Percentiles rank a stretch among this genome's conserved stretches.
These are phyloP conservation scores for Bambusicola thoracicus DNA, from an alignment of 2,113 vertebrate genomes.

Conservation along the genomic window DNA sequence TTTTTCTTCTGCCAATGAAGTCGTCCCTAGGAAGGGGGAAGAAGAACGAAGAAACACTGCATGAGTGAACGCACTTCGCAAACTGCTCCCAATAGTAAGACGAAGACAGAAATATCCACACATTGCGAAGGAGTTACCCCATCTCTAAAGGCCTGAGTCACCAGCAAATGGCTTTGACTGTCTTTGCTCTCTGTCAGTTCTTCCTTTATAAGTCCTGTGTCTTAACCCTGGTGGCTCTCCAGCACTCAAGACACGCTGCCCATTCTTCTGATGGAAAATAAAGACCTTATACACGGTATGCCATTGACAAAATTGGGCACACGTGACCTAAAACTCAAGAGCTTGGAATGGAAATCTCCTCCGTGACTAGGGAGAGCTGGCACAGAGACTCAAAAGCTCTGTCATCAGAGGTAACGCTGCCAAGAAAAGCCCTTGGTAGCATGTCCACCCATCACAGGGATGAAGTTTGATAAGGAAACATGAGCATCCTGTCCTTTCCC, in stretches of 20 bases:
- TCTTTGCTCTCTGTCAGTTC: not conserved
- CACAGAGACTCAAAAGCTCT: not conserved
- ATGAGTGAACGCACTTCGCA: fast-evolving
- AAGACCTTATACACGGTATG: not conserved
- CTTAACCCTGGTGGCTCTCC: not conserved
- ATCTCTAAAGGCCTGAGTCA: not conserved
- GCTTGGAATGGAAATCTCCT: not conserved
- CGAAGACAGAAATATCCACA: not conserved
- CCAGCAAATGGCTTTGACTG: not conserved
- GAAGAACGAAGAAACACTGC: not conserved
- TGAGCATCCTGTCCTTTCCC: not conserved
- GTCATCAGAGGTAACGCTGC: not conserved
- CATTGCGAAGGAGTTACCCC: not conserved
- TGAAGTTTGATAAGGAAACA: not conserved
- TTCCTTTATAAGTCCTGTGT: not conserved
- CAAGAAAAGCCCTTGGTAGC: not conserved
- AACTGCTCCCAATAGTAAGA: not conserved
- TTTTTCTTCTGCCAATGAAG: slow-evolving; percentile 79
- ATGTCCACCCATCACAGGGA: not conserved
- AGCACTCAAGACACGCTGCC: not conserved
- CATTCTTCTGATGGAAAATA: not conserved
- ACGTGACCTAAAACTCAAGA: not conserved
- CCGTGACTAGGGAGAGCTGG: not conserved
- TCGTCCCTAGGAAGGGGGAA: slow-evolving; percentile 71
- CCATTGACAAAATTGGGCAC: not conserved